These are phyloP conservation scores for Saturnia japonica DNA, from an alignment of 2,888 invertebrate genomes.

Conservation along the genomic window DNA sequence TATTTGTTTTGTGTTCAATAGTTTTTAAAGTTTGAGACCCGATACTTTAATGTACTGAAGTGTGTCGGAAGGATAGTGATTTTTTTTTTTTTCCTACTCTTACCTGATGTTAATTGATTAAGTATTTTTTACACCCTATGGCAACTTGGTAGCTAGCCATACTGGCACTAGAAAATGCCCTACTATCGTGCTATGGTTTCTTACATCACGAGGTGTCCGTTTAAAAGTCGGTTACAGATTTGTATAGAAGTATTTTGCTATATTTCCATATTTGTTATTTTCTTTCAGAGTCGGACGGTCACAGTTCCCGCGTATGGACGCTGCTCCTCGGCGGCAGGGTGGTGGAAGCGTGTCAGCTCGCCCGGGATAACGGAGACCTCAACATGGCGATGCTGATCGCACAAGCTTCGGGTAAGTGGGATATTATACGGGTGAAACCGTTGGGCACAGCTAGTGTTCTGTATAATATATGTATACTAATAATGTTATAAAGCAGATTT, in stretches of 20 bases:
- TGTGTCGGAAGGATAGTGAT: too few species aligned
- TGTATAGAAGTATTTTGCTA: neutral
- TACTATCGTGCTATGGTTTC: neutral
- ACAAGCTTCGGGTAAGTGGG: constrained; percentile 59
- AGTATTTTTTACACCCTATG: too few species aligned
- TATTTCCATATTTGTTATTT: neutral
- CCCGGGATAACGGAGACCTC: constrained; percentile 55
- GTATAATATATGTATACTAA: neutral
- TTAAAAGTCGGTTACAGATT: too few species aligned
- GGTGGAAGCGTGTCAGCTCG: constrained; percentile 63
- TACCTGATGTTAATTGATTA: too few species aligned
- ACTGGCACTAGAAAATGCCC: neutral
- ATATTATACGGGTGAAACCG: neutral
- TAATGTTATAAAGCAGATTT: too few species aligned
- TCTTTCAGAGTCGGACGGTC: constrained; percentile 57
- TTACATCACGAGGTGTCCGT: too few species aligned
- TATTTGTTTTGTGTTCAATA: too few species aligned
- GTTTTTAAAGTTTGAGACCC: too few species aligned
- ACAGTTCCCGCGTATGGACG: constrained; percentile 61
- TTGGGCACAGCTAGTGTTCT: too few species aligned
- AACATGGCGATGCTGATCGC: constrained; percentile 66
- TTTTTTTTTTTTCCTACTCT: too few species aligned
- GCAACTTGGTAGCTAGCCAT: neutral
- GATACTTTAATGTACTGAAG: too few species aligned
- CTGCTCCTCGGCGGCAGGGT: constrained; percentile 63